These are phyloP conservation scores for Acanthoscelides obtectus DNA, from an alignment of 2,888 invertebrate species.

Conservation along the genomic window DNA sequence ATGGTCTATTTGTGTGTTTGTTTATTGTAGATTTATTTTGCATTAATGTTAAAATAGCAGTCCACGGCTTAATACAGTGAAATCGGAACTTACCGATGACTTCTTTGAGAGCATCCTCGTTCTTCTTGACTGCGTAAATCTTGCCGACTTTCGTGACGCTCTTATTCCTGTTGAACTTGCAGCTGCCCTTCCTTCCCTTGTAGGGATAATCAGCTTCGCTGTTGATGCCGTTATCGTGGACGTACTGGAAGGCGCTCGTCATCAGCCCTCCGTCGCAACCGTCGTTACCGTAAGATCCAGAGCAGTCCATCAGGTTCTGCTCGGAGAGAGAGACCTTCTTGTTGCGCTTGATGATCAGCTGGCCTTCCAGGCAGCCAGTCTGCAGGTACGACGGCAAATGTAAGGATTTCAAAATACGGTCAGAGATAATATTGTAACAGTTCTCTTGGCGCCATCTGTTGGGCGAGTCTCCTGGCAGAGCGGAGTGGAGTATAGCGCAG, in stretches of 20 bases:
- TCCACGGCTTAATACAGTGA: no score
- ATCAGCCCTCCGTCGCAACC: conserved; percentile 78
- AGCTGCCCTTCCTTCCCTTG: conserved; percentile 16
- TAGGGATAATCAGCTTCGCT: conserved; percentile 81
- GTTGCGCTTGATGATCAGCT: conserved; percentile 77
- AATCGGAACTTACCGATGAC: conserved; percentile 6
- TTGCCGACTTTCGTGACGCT: background rate
- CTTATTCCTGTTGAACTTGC: conserved; percentile 6
- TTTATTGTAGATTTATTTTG: no score
- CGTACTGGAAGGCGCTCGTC: conserved; percentile 74
- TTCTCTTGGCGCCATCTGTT: no score
- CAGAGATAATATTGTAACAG: no score
- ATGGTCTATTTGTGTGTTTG: no score
- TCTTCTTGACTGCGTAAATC: background rate
- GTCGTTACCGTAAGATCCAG: conserved; percentile 63
- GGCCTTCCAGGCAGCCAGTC: conserved; percentile 85
- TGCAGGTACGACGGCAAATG: conserved; percentile 39
- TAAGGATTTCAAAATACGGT: background rate
- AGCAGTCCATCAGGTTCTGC: conserved; percentile 81
- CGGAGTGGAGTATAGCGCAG: no score
- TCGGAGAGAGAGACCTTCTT: conserved; percentile 72
- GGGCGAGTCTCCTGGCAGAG: no score
- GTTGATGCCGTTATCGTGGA: conserved; percentile 76
- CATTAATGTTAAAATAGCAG: conserved; percentile 49
- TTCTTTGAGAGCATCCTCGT: background rate